Evolutionary conservation across 1,140 invertebrate species (phyloP).

Genomic region (Cecropterus lyciades): DNA sequence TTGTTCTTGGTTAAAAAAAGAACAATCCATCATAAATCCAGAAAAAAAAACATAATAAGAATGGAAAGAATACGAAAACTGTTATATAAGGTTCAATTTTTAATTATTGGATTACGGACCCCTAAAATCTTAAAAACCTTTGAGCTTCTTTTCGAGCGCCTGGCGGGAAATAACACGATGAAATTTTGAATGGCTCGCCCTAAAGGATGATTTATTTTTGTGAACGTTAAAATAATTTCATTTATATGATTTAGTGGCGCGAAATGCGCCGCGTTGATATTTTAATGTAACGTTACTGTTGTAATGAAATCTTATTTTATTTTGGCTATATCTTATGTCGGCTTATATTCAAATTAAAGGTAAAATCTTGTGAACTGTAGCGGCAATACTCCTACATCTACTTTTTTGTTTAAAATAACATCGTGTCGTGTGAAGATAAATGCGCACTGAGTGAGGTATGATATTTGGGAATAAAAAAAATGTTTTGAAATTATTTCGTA

Average conservation of each 20-base stretch:
- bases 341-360: neutral
- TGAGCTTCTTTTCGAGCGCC: slow-evolving; percentile 13
- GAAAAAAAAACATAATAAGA: too few relatives aligned
- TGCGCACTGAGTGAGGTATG: too few relatives aligned
- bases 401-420: too few relatives aligned
- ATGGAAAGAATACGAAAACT: too few relatives aligned
- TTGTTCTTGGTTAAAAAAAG: too few relatives aligned
- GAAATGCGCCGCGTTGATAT: slow-evolving; percentile 27
- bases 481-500: too few relatives aligned
- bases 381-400: too few relatives aligned
- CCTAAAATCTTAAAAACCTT: slow-evolving; percentile 18
- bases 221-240: slow-evolving; percentile 30
- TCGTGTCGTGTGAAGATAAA: too few relatives aligned
- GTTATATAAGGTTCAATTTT: too few relatives aligned
- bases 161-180: slow-evolving; percentile 28
- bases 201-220: slow-evolving; percentile 33
- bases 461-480: too few relatives aligned
- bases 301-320: slow-evolving; percentile 27
- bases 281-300: slow-evolving; percentile 30
- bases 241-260: slow-evolving; percentile 33
- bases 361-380: too few relatives aligned
- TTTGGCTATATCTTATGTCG: neutral
- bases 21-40: too few relatives aligned
- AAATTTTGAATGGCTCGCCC: slow-evolving; percentile 30
- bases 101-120: neutral